phyloP scores from a whole-genome alignment of 2,113 vertebrate species.

The Brienomyrus brachyistius region DNA sequence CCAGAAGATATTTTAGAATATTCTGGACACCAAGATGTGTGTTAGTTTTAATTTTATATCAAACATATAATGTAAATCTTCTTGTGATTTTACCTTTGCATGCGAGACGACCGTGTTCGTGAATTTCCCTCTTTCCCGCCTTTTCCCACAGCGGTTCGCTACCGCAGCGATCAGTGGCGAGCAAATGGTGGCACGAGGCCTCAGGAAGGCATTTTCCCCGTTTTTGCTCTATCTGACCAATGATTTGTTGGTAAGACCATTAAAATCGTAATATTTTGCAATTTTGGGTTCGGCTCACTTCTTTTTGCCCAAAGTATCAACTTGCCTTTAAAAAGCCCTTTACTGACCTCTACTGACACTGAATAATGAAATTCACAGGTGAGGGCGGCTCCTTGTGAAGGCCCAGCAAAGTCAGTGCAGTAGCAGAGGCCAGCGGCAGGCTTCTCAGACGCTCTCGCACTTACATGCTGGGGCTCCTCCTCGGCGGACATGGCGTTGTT shows the following conservation, averaged over 20 bases:
- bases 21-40: neutral
- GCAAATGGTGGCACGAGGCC: no score
- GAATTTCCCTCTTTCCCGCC: neutral
- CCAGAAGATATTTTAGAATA: neutral
- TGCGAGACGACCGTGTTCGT: neutral
- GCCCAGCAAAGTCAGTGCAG: neutral
- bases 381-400: neutral
- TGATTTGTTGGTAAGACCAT: neutral
- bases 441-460: slow-evolving; percentile 31
- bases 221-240: neutral
- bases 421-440: slow-evolving; percentile 2
- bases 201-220: neutral
- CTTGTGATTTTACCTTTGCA: neutral
- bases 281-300: no score
- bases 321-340: neutral
- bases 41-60: neutral
- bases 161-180: no score
- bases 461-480: slow-evolving; percentile 90
- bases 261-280: neutral
- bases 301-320: neutral
- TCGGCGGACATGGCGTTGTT: slow-evolving; percentile 94
- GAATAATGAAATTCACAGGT: neutral
- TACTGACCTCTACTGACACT: neutral
- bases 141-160: neutral
- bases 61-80: neutral